These are phyloP conservation scores for Nannospalax galili DNA, from an alignment of 2,113 vertebrate species.

Conservation along the genomic window DNA sequence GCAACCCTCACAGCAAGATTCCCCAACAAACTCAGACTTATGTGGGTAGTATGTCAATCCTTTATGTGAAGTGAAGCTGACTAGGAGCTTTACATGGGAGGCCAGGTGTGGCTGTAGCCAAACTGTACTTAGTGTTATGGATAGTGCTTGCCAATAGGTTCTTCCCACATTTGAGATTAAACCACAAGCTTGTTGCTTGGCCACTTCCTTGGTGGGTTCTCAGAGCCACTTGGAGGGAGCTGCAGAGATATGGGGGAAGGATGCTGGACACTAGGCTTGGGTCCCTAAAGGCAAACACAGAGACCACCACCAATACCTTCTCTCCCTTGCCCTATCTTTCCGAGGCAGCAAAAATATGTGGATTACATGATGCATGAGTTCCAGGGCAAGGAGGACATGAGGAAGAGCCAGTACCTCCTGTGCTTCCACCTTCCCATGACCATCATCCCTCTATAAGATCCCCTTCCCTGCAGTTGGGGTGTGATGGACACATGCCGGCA, in stretches of 20 bases:
- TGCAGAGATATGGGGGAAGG: neutral
- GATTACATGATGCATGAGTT: conserved; percentile 66
- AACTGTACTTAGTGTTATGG: neutral
- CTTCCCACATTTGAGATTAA: neutral
- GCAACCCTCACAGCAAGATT: too few species aligned
- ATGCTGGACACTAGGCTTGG: neutral
- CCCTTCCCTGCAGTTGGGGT: neutral
- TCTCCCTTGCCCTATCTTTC: neutral
- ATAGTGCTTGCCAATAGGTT: accelerated
- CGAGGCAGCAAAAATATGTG: conserved; percentile 69
- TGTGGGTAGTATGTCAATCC: too few species aligned
- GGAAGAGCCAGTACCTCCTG: conserved; percentile 67
- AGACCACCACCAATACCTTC: accelerated
- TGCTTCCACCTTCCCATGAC: conserved; percentile 68
- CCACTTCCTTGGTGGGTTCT: neutral
- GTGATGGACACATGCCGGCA: neutral
- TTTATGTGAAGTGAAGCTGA: neutral
- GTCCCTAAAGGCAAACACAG: neutral
- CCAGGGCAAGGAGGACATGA: conserved; percentile 62
- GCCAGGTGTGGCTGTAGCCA: neutral
- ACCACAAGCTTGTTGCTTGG: neutral
- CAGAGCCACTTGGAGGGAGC: neutral
- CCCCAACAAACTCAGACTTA: too few species aligned
- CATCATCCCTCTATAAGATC: conserved; percentile 63
- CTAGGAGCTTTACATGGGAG: neutral